Percentiles rank a stretch among this genome's conserved stretches.
Conservation (phyloP, 2,113 vertebrate genomes). For the Notothenia coriiceps region DNA sequence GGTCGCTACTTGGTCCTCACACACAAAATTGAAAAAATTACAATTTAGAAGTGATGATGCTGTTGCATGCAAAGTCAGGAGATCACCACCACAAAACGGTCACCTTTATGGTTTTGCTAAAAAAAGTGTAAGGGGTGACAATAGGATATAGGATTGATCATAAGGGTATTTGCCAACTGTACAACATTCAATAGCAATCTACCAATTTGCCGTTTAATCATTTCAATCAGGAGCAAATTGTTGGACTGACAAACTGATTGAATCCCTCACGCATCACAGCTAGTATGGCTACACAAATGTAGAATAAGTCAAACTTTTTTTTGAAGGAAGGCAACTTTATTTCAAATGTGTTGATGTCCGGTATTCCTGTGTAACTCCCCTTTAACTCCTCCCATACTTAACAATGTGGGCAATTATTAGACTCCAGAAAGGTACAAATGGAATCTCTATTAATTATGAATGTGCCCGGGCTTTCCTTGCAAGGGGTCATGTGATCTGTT, state of each 20-base stretch:
- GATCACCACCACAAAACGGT: no score
- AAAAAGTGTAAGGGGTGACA: no score
- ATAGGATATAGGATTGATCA: no score
- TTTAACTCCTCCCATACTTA: constrained; percentile 1
- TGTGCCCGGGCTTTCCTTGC: constrained; percentile 37
- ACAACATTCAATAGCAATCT: neutral
- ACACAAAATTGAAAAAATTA: no score
- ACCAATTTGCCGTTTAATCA: neutral
- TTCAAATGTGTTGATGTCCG: neutral
- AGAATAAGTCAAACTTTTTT: neutral
- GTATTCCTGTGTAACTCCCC: neutral
- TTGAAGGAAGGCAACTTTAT: neutral
- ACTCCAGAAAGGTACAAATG: constrained; percentile 40
- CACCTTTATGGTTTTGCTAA: no score
- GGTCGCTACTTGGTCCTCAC: no score
- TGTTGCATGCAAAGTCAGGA: no score
- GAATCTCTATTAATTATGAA: constrained; percentile 56
- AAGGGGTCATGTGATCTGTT: constrained; percentile 43
- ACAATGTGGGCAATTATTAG: constrained; percentile 34
- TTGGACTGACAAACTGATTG: no score
- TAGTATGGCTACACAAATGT: neutral
- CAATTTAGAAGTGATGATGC: no score
- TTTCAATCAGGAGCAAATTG: neutral
- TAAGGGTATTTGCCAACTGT: no score
- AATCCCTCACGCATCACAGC: no score